Evolutionary conservation across 92 coral and sea anemone genomes (phyloP), one percentile per base, ranked within the genome.

Genomic region (Phenganax stokvisi): DNA sequence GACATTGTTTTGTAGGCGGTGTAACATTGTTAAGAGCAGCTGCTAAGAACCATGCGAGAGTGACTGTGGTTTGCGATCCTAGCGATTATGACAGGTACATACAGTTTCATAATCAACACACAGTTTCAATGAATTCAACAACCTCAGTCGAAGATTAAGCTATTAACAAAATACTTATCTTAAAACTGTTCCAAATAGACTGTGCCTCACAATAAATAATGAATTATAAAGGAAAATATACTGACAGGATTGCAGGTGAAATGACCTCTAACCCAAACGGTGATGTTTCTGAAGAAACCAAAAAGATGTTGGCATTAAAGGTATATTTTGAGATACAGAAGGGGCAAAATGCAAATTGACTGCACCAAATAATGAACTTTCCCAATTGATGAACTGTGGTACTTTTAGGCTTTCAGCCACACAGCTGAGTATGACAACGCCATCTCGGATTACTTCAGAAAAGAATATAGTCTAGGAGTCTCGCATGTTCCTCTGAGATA

Each of bases 21-120:
- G 97, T 93, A 65, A 93, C 97, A 12, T 82, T 93, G 80, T 84
- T 93, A 27, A 85, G 97, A 86, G 97, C 97, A 27, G 97, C 93
- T 57, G 97, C 97, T 9, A 93, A 93, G 89, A 93, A 93, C 68
- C 97, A 93, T 87, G 97, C 93, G 0, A 90, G 97, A 55, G 97
- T 93, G 10, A 93, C 97, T 52, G 97, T 93, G 11, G 89, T 93
- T 10, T 93, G 97, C 84, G 97, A 93, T 68, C 97, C 97, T 9
- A 83, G 86, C 47, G 97, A 93, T 80, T 93, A 93, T 74, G 84
- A 93, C 16, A 91, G 88, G 97, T 93, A 84, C 25, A 20, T 81
- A 47, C 37, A 55, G 62, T 53, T 15, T 54, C 68, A n/a, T 51
- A 57, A 12, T 57, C 75, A 15, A 16, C 29, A 25, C 53, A 74